Evolutionary conservation across 2,113 vertebrate genomes (phyloP), one percentile per base, ranked within the genome.

Genomic region (Dissostichus mawsoni): DNA sequence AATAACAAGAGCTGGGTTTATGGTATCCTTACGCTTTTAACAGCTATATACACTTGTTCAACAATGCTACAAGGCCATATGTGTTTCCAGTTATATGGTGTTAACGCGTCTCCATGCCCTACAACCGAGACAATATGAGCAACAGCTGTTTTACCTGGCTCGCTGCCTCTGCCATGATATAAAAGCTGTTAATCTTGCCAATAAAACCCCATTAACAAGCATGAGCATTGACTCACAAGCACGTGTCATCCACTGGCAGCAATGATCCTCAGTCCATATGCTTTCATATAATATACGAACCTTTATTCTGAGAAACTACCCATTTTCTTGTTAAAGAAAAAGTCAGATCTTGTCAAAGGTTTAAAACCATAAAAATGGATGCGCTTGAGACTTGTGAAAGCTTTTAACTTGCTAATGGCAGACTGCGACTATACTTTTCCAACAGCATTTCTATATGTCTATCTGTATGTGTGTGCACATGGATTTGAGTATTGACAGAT

Each of bases 181-280:
- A 93, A 95, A 90, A 82, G 85, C 82, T 80, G 81, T 89, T 93
- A 92, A 93, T 92, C 85, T 86, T 92, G 91, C 90, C 92, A 90
- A 92, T 93, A 93, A 93, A 93, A 91, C 79, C 89, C 85, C 92
- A 91, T 88, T 92, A 91, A 85, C 92, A 92, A 90, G 90, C 88
- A 85, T 82, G 78, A 93, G 81, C 70, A 79, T 63, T 80, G 90
- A 93, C 86, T 78, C 91, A 86, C 85, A 81, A 88, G 85, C 82
- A 84, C 80, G 89, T 69, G 89, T 89, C 83, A 90, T 74, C 76
- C 81, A 80, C 53, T 82, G 70, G 92, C 69, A n/a, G 66, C 59
- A 64, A 61, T 67, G 81, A 81, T 45, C 64, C 91, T 87, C 72
- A 83, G 87, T 84, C 71, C 76, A 87, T 36, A 48, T 76, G 74